Evolutionary conservation across 1,140 invertebrate species (phyloP), one percentile per base, ranked within the genome.

Genomic region (Drosophila gunungcola): DNA sequence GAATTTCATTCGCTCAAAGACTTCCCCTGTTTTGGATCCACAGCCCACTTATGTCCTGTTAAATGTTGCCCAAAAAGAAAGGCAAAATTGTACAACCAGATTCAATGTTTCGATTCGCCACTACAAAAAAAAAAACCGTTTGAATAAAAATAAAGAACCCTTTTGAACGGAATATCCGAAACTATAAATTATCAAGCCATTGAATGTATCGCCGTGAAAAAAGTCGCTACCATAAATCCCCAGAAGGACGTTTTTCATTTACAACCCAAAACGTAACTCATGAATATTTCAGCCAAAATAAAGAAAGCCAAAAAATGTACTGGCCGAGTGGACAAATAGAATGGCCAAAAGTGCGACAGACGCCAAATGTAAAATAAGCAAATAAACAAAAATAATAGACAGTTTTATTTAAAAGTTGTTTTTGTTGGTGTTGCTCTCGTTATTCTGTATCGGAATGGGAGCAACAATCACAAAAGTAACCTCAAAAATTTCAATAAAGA

Each of bases 401-500:
- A 85, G 61, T 81, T 73, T 60, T 76, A 57, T 46, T 72, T 75
- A 58, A 39, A 57, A 57, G 55, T 61, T 65, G 42, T 76, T 65
- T 53, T 46, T 62, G 34, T 43, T 48, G 12, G 21, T 32, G 12
- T 21, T 42, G 27, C 13, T 43, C 46, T 45, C 25, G 46, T 45
- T 62, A 42, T 68, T 52, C 25, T 56, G 27, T 53, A 62, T 42
- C 41, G 38, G 12, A 53, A 48, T 73, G 61, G 57, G 65, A 84
- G 80, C 80, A 83, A 84, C 80, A 84, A 83, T 83, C 81, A 80
- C 69, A 86, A 86, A 82, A 88, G 83, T 86, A 86, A 86, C 82
- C 82, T 88, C 82, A 86, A 86, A 86, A 88, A 88, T 86, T 86
- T 86, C 82, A 86, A 86, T 86, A 88, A 86, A 86, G 82, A 86